These are phyloP conservation scores for Icerya purchasi DNA, from an alignment of 2,888 invertebrate genomes.

Conservation along the genomic window DNA sequence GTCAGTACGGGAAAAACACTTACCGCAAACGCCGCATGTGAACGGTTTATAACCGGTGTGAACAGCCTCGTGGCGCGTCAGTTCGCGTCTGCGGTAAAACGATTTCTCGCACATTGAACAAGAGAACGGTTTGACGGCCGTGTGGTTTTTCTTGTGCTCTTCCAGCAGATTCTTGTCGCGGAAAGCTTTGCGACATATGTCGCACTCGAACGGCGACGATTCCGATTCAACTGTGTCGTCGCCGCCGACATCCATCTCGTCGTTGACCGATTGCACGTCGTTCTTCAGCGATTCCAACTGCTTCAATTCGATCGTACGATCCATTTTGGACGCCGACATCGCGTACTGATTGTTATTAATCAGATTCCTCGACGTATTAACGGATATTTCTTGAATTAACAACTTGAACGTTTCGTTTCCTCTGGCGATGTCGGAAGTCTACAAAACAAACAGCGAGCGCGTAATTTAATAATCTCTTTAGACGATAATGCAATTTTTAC, in stretches of 20 bases:
- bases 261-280: neutral
- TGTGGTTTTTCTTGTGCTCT: conserved; percentile 14
- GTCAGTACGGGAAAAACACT: conserved; percentile 41
- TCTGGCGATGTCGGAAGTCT: conserved; percentile 11
- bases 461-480: no score
- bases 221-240: neutral
- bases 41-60: conserved; percentile 46
- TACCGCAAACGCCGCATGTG: conserved; percentile 42
- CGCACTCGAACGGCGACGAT: conserved; percentile 9
- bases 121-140: conserved; percentile 14
- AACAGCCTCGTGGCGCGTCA: conserved; percentile 42
- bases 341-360: conserved; percentile 1
- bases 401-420: conserved; percentile 11
- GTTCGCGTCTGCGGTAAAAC: conserved; percentile 44
- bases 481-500: no score
- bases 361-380: conserved; percentile 1
- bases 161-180: conserved; percentile 7
- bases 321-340: neutral
- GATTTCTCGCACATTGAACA: conserved; percentile 44
- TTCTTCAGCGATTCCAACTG: no score
- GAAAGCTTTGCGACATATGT: conserved; percentile 14
- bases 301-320: no score
- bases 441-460: no score
- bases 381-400: conserved; percentile 6
- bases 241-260: neutral